phyloP scores from a whole-genome alignment of 2,888 invertebrate species.

The Idaea straminata region DNA sequence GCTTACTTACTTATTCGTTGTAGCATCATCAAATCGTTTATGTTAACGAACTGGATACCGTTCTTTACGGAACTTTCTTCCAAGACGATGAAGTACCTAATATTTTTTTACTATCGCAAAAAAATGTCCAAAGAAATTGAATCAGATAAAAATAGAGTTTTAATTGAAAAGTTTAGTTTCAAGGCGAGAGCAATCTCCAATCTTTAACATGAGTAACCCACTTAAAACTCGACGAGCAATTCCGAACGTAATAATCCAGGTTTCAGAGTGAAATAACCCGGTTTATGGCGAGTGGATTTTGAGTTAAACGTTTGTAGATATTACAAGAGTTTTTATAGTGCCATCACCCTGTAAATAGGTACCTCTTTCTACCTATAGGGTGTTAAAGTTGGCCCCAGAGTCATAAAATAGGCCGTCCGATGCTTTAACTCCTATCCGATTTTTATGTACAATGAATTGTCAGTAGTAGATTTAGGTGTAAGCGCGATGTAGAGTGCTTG shows the following conservation, averaged over 20 bases:
- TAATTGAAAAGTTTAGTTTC: not conserved
- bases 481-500: slow-evolving; percentile 50
- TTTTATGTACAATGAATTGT: slow-evolving; percentile 66
- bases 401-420: slow-evolving; percentile 66
- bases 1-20: no score
- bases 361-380: slow-evolving; percentile 41
- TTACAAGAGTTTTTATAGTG: slow-evolving; percentile 66
- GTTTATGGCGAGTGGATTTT: slow-evolving; percentile 51
- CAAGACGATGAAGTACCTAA: not conserved
- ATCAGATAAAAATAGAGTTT: not conserved
- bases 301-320: slow-evolving; percentile 70
- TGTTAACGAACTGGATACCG: not conserved
- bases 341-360: slow-evolving; percentile 54
- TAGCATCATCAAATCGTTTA: not conserved
- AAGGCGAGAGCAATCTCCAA: not conserved
- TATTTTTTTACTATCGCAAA: not conserved
- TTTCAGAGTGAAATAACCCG: slow-evolving; percentile 39
- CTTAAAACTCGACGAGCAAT: slow-evolving; percentile 19
- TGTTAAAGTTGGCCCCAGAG: slow-evolving; percentile 58
- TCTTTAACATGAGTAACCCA: slow-evolving; percentile 15
- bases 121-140: not conserved
- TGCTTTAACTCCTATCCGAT: slow-evolving; percentile 64
- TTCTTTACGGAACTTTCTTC: not conserved
- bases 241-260: slow-evolving; percentile 30
- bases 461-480: slow-evolving; percentile 60